phyloP scores from a whole-genome alignment of 1,140 invertebrate species.

The Druon quercuslanigerum region DNA sequence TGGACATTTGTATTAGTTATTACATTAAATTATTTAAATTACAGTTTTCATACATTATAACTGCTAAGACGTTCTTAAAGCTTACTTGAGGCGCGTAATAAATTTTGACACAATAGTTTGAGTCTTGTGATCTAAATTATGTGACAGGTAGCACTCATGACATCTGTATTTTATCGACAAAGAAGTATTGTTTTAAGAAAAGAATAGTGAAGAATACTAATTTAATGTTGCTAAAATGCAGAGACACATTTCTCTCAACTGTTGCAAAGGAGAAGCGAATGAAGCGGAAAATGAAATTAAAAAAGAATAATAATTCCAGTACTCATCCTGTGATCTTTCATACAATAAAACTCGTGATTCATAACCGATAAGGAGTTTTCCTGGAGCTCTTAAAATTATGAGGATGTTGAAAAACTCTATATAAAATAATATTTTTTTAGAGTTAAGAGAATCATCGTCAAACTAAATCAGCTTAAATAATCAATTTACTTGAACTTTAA shows the following conservation, averaged over 20 bases:
- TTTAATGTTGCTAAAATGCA: constrained; percentile 18
- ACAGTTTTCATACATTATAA: background rate
- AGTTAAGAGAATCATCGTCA: background rate
- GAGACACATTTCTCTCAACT: constrained; percentile 1
- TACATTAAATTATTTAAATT: background rate
- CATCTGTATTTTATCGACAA: background rate
- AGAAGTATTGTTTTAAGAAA: background rate
- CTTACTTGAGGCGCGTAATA: background rate
- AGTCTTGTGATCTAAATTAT: constrained; percentile 10
- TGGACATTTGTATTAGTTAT: too few relatives aligned
- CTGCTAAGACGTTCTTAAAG: background rate
- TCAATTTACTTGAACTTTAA: too few relatives aligned
- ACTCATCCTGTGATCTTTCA: background rate
- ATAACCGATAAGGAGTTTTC: constrained; percentile 17
- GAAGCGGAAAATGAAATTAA: background rate
- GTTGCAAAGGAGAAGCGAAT: background rate
- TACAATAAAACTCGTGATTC: constrained; percentile 25
- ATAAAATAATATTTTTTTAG: background rate
- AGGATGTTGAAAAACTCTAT: background rate
- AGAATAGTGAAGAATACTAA: constrained; percentile 16
- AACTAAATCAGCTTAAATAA: background rate
- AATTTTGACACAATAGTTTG: background rate
- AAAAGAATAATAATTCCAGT: background rate
- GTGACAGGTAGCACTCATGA: background rate
- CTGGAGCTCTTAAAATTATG: background rate